phyloP scores from a whole-genome alignment of 2,888 invertebrate species.

The Melanargia galathea region DNA sequence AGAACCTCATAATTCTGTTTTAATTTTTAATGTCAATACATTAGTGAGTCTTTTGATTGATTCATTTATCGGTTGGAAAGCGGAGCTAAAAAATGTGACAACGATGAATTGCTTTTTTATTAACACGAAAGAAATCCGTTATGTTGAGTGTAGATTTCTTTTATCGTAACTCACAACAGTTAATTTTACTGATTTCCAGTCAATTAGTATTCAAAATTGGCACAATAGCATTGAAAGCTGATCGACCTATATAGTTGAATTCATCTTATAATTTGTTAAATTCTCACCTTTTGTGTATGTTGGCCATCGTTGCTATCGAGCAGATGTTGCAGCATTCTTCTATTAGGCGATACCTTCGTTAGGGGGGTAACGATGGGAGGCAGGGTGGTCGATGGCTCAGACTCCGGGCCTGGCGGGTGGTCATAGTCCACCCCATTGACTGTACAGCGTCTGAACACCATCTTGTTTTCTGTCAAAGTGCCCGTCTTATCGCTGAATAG shows the following conservation, averaged over 20 bases:
- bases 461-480: conserved; percentile 98
- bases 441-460: conserved; percentile 96
- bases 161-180: not conserved
- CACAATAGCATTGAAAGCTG: conserved; percentile 1
- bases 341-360: conserved; percentile 73
- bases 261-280: conserved; percentile 9
- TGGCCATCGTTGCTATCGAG: conserved; percentile 68
- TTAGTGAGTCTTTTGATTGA: no score
- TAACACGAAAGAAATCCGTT: not conserved
- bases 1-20: no score
- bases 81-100: not conserved
- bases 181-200: not conserved
- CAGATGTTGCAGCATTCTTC: conserved; percentile 69
- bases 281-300: conserved; percentile 83
- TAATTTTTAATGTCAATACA: no score
- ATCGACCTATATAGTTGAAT: not conserved
- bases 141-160: not conserved
- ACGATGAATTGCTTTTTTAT: not conserved
- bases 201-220: conserved; percentile 4
- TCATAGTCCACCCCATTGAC: conserved; percentile 95
- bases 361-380: conserved; percentile 74
- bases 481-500: conserved; percentile 99
- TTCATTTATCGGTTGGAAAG: no score
- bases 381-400: conserved; percentile 81
- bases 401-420: conserved; percentile 88